A percentile compares a stretch with the other conserved stretches of the same genome.
Conservation (phyloP, 2,888 invertebrate genomes). For the Erebia epiphron region DNA sequence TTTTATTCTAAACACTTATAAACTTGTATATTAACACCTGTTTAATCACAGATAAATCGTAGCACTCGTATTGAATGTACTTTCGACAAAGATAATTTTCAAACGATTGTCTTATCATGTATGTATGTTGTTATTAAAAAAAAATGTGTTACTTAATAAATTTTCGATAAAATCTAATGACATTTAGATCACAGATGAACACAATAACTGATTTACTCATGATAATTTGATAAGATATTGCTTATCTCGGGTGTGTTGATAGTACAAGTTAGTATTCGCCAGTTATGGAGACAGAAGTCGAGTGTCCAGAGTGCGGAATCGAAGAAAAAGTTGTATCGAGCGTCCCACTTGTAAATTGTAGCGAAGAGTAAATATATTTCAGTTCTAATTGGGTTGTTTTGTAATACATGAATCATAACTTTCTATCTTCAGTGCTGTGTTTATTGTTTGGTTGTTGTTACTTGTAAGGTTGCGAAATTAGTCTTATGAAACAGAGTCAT, state of each 20-base stretch:
- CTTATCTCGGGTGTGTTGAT: constrained; percentile 35
- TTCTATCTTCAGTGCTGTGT: constrained; percentile 8
- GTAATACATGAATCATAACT: constrained; percentile 15
- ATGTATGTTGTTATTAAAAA: background rate
- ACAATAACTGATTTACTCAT: constrained; percentile 24
- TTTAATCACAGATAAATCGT: background rate
- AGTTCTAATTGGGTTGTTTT: constrained; percentile 12
- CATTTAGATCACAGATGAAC: constrained; percentile 15
- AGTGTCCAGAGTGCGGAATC: constrained; percentile 54
- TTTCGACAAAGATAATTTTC: constrained; percentile 3
- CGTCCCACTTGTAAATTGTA: constrained; percentile 54
- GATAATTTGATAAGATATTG: constrained; percentile 35
- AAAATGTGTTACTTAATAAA: constrained; percentile 29
- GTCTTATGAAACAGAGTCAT: constrained; percentile 11
- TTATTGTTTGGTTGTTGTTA: constrained; percentile 11
- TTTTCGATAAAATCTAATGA: constrained; percentile 28
- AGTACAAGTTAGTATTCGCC: constrained; percentile 38
- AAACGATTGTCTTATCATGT: constrained; percentile 21
- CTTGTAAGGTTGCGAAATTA: constrained; percentile 12
- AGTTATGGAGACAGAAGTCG: constrained; percentile 63
- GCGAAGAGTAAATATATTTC: constrained; percentile 62
- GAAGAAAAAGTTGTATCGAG: constrained; percentile 56
- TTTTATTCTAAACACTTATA: background rate
- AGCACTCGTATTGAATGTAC: background rate
- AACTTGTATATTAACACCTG: constrained; percentile 6